Base-by-base conservation (phyloP, 2,113 vertebrate genomes). In the Xenopus laevis region DNA sequence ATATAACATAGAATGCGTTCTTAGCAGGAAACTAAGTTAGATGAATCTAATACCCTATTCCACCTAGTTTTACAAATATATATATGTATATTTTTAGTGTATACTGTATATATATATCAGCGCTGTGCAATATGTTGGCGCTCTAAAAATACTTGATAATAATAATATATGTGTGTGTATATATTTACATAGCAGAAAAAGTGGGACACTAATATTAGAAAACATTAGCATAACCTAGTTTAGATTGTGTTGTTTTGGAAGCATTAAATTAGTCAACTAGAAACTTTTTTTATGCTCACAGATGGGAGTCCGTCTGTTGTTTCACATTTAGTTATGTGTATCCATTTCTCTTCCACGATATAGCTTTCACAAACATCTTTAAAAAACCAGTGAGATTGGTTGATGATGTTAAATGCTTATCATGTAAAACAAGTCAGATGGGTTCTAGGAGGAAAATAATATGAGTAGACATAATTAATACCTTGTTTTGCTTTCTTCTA, bases 281-380 rank as follows among this genome's bases (percentile, higher is more conserved):
- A 75, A 75, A 75, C 57, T 65, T 69, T 69, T 75, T 75, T 27
- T 2, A 75, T 45, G 62, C 30, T 68, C 58, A 30, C 73, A 75
- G 57, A 68, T 75, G 73, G 58, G 66, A 69, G 53, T 68, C 73
- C 73, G 46, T 75, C 65, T 75, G 73, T 50, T 69, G 65, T 69
- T 62, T 63, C 65, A 67, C 44, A 33, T 68, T 47, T 65, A 68
- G 73, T 63, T 57, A 50, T 75, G 47, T 60, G 68, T 68, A 65
- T 18, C 61, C 68, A 40, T 7, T 62, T 75, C 66, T 68, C 67
- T 63, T 75, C 45, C 46, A 75, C 73, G 55, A 53, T 68, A 68
- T 68, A 61, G 73, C 65, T 68, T 75, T 68, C 67, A 75, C 73
- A 75, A 75, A 68, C 65, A 75, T 75, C 65, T 75, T 75, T 68